Conservation (phyloP, 1,140 invertebrate species). For the Diachasmimorpha longicaudata region DNA sequence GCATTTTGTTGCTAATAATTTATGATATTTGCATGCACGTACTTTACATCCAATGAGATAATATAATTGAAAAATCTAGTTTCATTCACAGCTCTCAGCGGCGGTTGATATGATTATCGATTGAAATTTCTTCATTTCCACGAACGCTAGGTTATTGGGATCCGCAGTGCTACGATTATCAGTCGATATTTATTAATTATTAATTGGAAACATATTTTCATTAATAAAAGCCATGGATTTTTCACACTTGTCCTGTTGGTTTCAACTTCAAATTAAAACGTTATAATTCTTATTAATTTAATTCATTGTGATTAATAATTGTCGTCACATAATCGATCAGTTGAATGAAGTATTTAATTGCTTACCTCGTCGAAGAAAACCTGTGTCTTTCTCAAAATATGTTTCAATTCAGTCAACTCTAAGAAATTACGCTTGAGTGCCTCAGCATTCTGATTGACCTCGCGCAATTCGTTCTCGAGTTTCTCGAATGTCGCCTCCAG, state of each 20-base stretch:
- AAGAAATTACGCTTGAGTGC: slow-evolving; percentile 95
- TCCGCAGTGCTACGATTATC: not conserved
- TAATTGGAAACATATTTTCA: not conserved
- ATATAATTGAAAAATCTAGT: not conserved
- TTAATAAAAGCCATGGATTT: slow-evolving; percentile 6
- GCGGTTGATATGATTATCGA: not conserved
- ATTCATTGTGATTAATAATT: not conserved
- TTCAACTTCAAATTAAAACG: not conserved
- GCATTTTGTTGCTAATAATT: slow-evolving; percentile 1
- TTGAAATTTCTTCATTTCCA: not conserved
- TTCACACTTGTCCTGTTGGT: not conserved
- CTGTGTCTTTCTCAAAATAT: slow-evolving; percentile 95
- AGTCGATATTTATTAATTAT: not conserved
- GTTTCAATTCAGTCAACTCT: slow-evolving; percentile 95
- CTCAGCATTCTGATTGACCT: slow-evolving; percentile 97
- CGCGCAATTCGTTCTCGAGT: slow-evolving; percentile 92
- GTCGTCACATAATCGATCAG: too few relatives aligned
- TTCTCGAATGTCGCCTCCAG: slow-evolving; percentile 97
- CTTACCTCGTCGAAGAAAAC: slow-evolving; percentile 97
- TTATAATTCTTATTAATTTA: not conserved
- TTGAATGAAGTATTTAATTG: not conserved
- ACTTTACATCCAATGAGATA: not conserved
- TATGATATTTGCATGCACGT: slow-evolving; percentile 16
- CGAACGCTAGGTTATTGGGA: not conserved
- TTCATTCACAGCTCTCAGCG: not conserved